Evolutionary conservation across 2,888 invertebrate genomes (phyloP).

Genomic region (Ethmia dodecea): DNA sequence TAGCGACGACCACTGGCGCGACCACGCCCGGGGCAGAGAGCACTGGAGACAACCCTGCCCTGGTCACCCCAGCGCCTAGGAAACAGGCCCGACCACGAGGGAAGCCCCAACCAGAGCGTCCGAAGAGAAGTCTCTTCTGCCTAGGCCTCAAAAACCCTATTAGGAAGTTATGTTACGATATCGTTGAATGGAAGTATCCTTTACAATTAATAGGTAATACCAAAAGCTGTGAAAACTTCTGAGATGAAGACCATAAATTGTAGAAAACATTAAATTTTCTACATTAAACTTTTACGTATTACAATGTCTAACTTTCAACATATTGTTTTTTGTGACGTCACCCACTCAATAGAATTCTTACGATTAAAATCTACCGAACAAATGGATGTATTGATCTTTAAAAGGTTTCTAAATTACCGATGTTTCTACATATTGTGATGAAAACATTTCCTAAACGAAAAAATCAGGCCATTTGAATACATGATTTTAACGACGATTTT

Average conservation of each 20-base stretch:
- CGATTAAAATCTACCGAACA: too few relatives aligned
- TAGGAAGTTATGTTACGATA: slow-evolving; percentile 95
- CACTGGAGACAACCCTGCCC: slow-evolving; percentile 34
- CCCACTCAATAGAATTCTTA: too few relatives aligned
- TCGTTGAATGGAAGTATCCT: slow-evolving; percentile 99
- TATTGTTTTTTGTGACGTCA: too few relatives aligned
- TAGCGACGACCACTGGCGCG: slow-evolving; percentile 42
- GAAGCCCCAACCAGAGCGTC: slow-evolving; percentile 92
- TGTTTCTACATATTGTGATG: too few relatives aligned
- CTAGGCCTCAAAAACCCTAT: slow-evolving; percentile 95
- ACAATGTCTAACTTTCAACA: too few relatives aligned
- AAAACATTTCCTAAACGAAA: slow-evolving; percentile 10
- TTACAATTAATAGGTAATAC: slow-evolving; percentile 76
- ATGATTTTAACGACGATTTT: slow-evolving; percentile 99
- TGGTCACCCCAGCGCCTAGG: slow-evolving; percentile 69
- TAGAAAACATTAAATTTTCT: too few relatives aligned
- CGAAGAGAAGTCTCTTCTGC: slow-evolving; percentile 94
- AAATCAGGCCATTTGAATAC: slow-evolving; percentile 11
- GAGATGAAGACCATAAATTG: too few relatives aligned
- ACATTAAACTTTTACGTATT: too few relatives aligned
- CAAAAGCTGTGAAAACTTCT: too few relatives aligned
- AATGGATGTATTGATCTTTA: too few relatives aligned
- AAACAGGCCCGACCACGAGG: slow-evolving; percentile 82
- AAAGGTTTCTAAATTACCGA: too few relatives aligned
- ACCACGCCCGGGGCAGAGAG: slow-evolving; percentile 54